phyloP scores from a whole-genome alignment of 2,888 invertebrate genomes.

The Eupithecia inturbata region DNA sequence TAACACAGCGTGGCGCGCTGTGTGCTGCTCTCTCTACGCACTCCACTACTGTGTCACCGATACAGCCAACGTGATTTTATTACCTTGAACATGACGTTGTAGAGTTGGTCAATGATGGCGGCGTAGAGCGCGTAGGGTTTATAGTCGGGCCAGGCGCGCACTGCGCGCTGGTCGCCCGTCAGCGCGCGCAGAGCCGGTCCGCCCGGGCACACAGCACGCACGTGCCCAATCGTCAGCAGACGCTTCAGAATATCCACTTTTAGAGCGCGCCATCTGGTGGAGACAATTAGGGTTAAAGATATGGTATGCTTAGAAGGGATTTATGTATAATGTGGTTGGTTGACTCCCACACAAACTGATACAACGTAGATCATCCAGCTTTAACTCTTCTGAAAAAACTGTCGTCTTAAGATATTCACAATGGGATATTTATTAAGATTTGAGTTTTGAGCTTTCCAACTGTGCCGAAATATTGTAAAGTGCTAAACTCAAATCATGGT shows the following conservation, averaged over 20 bases:
- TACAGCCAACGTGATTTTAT: not conserved
- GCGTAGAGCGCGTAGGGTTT: conserved; percentile 94
- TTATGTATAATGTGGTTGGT: not conserved
- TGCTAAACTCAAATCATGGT: no score
- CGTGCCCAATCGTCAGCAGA: conserved; percentile 90
- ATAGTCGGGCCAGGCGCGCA: conserved; percentile 88
- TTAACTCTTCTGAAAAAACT: no score
- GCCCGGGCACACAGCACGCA: conserved; percentile 87
- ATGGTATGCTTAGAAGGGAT: not conserved
- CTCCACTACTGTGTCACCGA: not conserved
- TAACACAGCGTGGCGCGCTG: not conserved
- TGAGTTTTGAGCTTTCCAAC: no score
- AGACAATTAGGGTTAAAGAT: not conserved
- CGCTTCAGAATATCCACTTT: conserved; percentile 90
- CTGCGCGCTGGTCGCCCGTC: conserved; percentile 83
- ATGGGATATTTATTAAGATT: no score
- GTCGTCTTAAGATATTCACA: no score
- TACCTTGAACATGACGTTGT: conserved; percentile 94
- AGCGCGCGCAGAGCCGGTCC: conserved; percentile 84
- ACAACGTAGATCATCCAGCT: not conserved
- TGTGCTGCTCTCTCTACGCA: no score
- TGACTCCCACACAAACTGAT: not conserved
- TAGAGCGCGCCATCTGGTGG: conserved; percentile 60
- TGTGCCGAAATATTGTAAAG: no score
- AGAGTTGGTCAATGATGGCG: conserved; percentile 93